These are phyloP conservation scores for Elysia chlorotica DNA, from an alignment of 1,140 invertebrate genomes.

Conservation along the genomic window DNA sequence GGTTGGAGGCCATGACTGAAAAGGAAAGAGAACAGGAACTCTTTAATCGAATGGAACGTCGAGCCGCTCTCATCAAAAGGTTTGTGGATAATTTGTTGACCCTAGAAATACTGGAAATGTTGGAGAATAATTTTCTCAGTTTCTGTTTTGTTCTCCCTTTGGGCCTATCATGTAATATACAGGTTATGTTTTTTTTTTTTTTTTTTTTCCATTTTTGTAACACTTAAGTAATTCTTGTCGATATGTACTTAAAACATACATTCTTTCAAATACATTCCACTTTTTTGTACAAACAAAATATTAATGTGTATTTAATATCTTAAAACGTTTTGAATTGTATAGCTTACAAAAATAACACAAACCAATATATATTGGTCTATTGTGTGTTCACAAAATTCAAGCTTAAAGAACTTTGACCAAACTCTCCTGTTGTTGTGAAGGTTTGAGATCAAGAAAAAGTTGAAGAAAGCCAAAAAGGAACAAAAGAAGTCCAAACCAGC, in stretches of 20 bases:
- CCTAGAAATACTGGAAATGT: no score
- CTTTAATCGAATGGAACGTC: conserved; percentile 91
- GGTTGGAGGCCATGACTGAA: conserved; percentile 90
- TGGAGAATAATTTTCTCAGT: background rate
- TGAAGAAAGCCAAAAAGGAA: conserved; percentile 84
- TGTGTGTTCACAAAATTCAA: no score
- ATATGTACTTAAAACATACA: no score
- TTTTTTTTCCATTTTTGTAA: background rate
- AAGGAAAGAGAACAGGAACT: conserved; percentile 97
- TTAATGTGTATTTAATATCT: no score
- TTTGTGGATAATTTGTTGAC: no score
- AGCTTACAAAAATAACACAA: no score
- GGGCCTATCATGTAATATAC: no score
- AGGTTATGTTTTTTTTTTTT: background rate
- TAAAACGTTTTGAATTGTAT: no score
- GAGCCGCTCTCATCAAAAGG: conserved; percentile 90
- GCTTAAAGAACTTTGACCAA: no score
- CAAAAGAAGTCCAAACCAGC: conserved; percentile 59
- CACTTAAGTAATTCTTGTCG: background rate
- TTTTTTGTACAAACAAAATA: no score
- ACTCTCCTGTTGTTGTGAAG: conserved; percentile 62
- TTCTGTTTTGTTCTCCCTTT: background rate
- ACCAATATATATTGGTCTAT: no score
- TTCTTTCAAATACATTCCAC: no score
- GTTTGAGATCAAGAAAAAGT: conserved; percentile 96